phyloP scores from a whole-genome alignment of 2,888 invertebrate genomes.

The Punctoribates punctum region DNA sequence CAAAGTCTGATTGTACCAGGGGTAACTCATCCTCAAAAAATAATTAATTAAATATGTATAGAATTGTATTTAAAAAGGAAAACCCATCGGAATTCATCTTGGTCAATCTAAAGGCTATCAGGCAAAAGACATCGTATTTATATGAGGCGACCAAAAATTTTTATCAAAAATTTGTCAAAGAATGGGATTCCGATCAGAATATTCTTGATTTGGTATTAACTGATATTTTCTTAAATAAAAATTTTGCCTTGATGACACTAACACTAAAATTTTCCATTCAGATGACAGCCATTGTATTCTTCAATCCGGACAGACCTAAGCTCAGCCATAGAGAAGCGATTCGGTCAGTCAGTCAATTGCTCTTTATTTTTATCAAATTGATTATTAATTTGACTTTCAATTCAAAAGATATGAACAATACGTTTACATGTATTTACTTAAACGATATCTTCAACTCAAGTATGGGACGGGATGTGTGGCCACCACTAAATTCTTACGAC shows the following conservation, averaged over 20 bases:
- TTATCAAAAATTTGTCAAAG: not conserved
- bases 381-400: not conserved
- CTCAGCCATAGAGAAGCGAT: not conserved
- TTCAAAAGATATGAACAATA: not conserved
- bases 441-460: not conserved
- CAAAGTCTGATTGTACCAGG: not conserved
- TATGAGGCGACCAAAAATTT: not conserved
- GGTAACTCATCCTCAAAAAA: not conserved
- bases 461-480: not conserved
- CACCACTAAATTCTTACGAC: not conserved
- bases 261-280: not conserved
- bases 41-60: not conserved
- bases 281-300: not conserved
- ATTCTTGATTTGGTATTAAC: not conserved
- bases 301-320: not conserved
- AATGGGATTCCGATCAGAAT: not conserved
- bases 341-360: not conserved
- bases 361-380: not conserved
- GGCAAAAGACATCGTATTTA: not conserved
- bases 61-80: not conserved
- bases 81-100: not conserved
- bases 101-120: not conserved
- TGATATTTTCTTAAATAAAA: not conserved
- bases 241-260: not conserved
- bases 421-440: not conserved